A percentile compares a stretch with the other conserved stretches of the same genome.
phyloP scores from a whole-genome alignment of 2,113 vertebrate genomes.

The Dromiciops gliroides region DNA sequence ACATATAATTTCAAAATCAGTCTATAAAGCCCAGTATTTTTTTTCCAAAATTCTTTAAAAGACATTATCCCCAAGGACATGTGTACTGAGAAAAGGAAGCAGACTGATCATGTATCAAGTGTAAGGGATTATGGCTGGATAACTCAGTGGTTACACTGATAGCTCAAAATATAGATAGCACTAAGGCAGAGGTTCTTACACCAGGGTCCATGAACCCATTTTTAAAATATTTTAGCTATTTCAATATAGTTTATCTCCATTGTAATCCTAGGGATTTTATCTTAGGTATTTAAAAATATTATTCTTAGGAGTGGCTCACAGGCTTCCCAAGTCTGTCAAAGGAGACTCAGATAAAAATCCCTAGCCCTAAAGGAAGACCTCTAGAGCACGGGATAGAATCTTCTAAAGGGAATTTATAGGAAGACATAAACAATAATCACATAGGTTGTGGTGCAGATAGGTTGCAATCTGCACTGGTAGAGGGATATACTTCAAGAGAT shows the following conservation, averaged over 20 bases:
- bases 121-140: neutral
- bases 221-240: neutral
- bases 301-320: neutral
- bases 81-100: neutral
- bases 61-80: neutral
- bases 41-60: neutral
- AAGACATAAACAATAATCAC: neutral
- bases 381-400: neutral
- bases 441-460: neutral
- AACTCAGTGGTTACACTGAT: neutral
- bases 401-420: neutral
- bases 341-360: neutral
- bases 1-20: neutral
- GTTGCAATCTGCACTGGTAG: neutral
- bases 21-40: neutral
- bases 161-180: neutral
- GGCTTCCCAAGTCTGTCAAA: neutral
- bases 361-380: neutral
- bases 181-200: neutral
- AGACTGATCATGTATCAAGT: neutral
- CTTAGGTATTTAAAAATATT: neutral
- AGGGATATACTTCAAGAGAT: neutral
- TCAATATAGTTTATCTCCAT: neutral
- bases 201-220: neutral
- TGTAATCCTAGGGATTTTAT: neutral